Conservation (phyloP, 2,797 vertebrate species). For the Coilia nasus region DNA sequence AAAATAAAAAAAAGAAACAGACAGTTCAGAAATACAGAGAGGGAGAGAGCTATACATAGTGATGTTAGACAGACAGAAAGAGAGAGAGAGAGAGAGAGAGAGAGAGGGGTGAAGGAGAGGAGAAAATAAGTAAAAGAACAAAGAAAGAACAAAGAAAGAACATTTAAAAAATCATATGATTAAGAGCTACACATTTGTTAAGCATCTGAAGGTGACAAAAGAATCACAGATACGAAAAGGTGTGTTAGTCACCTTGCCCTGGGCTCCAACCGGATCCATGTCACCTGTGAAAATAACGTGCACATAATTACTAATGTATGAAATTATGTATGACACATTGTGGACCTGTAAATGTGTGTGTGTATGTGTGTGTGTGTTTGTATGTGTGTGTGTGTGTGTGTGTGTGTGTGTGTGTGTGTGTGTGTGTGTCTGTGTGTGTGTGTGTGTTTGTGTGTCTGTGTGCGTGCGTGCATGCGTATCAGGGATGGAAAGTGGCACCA, state of each 20-base stretch:
- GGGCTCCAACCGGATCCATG: slow-evolving; percentile 74
- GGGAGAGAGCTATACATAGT: no score
- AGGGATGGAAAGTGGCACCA: no score
- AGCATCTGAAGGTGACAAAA: background rate
- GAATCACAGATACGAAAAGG: background rate
- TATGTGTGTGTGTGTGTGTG: background rate
- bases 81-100: background rate
- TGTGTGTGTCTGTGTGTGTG: background rate
- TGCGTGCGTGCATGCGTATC: no score
- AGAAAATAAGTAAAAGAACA: background rate
- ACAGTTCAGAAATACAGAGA: no score
- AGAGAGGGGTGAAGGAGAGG: background rate
- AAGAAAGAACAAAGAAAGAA: background rate
- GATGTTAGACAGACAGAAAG: no score
- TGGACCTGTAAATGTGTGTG: no score
- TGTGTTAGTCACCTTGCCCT: slow-evolving; percentile 72
- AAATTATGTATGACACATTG: background rate
- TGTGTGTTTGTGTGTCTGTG: slow-evolving; percentile 1
- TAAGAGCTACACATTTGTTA: background rate
- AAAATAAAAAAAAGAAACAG: no score
- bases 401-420: background rate
- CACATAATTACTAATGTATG: background rate
- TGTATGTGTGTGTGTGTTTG: background rate
- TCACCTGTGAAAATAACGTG: slow-evolving; percentile 75
- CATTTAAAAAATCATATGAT: background rate